A percentile compares a stretch with the other conserved stretches of the same genome.
phyloP scores from a whole-genome alignment of 2,797 vertebrate genomes.

The Ispidina picta region DNA sequence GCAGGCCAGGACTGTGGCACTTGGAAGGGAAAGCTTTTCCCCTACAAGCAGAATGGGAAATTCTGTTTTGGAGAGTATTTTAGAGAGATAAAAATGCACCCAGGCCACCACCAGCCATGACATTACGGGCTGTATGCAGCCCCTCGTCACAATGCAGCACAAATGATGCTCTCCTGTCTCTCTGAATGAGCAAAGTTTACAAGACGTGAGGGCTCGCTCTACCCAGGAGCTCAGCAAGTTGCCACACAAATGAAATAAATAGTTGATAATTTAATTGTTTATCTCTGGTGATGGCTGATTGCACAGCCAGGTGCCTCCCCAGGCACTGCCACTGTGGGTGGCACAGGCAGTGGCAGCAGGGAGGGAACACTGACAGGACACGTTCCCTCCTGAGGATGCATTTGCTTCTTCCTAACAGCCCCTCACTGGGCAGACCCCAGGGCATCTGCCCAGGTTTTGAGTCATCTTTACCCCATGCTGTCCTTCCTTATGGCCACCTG shows the following conservation, averaged over 20 bases:
- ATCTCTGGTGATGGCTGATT: background rate
- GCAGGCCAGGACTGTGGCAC: background rate
- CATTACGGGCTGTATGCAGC: background rate
- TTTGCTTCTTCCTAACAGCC: background rate
- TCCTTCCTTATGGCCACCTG: background rate
- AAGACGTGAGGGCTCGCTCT: fast-evolving
- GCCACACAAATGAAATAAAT: background rate
- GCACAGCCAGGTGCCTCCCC: background rate
- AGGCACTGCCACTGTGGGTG: fast-evolving
- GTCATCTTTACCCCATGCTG: fast-evolving
- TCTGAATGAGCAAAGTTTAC: background rate
- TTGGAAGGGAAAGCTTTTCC: background rate
- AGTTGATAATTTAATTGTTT: background rate
- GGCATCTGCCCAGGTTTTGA: background rate
- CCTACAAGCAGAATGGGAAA: background rate
- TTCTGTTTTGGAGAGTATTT: background rate
- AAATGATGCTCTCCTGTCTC: background rate
- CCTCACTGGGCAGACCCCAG: background rate
- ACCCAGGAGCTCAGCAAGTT: background rate
- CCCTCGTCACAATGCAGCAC: fast-evolving
- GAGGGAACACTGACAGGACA: too few relatives aligned
- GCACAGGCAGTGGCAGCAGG: background rate
- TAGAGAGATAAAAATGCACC: background rate
- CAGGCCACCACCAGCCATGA: background rate
- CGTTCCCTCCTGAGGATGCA: fast-evolving